Base-by-base conservation (phyloP, 2,888 invertebrate genomes). In the Belgica antarctica region DNA sequence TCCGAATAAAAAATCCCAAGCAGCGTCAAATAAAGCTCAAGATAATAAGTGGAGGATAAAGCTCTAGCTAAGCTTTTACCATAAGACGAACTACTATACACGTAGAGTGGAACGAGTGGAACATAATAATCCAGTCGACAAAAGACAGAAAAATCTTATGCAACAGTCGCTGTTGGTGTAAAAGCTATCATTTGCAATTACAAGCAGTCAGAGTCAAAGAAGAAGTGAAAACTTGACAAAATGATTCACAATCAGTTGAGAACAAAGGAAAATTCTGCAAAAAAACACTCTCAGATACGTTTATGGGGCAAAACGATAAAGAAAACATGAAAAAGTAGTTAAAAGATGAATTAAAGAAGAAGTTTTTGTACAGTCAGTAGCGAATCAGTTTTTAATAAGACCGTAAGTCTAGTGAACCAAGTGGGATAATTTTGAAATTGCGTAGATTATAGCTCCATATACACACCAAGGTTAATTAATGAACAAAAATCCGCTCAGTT, bases 21-120 rank as follows among this genome's bases (percentile, higher is more conserved):
- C 2, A 41, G 41, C 41, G 63, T 46, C 41, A 24, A 41, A 63
- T 12, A n/a, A 63, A 63, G 63, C 63, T 63, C 63, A 63, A 63
- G 24, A 8, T 24, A 57, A 12, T 57, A 57, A 57, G 25, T 24
- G 52, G 10, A 19, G 22, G 22, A 24, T 12, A 24, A 12, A 24
- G n/a, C 25, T 57, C 10, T 12, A 57, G n/a, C n/a, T n/a, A n/a
- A n/a, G n/a, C n/a, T n/a, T n/a, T n/a, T n/a, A n/a, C n/a, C n/a
- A n/a, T n/a, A n/a, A n/a, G n/a, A n/a, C n/a, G n/a, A n/a, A n/a
- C n/a, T n/a, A n/a, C n/a, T n/a, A n/a, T n/a, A n/a, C n/a, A n/a
- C n/a, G n/a, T n/a, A n/a, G n/a, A n/a, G n/a, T n/a, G n/a, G n/a
- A n/a, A n/a, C n/a, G 41, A 41, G n/a, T 41, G 41, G 12, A 41